Percentiles rank a stretch among this genome's conserved stretches.
Evolutionary conservation across 2,113 vertebrate species (phyloP).

Genomic region (Salvator merianae): DNA sequence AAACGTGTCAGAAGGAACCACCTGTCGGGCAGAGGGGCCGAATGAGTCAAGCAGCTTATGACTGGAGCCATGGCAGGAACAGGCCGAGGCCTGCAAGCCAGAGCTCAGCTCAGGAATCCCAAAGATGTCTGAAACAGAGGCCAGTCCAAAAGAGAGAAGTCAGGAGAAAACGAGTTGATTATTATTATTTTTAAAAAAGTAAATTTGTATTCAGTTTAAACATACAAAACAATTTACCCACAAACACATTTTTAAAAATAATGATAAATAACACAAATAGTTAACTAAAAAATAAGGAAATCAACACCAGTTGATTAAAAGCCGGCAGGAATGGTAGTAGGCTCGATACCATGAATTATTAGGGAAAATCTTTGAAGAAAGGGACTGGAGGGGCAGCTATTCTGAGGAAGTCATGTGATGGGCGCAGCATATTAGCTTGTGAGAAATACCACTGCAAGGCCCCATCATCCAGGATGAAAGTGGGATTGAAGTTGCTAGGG

Average conservation of each 20-base stretch:
- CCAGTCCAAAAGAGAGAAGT: not conserved
- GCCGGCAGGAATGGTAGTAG: not conserved
- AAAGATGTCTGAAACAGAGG: not conserved
- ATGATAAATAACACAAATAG: too few relatives aligned
- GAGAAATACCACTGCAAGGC: not conserved
- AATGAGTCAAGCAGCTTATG: conserved; percentile 21
- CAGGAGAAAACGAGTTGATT: not conserved
- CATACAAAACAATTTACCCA: too few relatives aligned
- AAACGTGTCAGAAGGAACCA: conserved; percentile 14
- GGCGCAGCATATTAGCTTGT: not conserved
- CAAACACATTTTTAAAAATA: too few relatives aligned
- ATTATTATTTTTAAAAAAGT: too few relatives aligned
- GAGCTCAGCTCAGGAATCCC: not conserved
- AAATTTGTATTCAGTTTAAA: too few relatives aligned
- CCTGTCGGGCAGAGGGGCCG: conserved; percentile 14
- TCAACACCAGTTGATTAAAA: not conserved
- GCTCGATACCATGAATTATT: not conserved
- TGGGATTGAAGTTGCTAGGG: not conserved
- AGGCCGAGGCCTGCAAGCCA: not conserved
- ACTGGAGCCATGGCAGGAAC: not conserved
- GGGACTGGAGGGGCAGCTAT: not conserved
- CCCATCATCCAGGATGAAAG: not conserved
- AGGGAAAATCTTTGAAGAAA: not conserved
- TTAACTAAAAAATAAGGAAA: too few relatives aligned
- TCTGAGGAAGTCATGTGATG: not conserved